Conservation (phyloP, 2,797 vertebrate species). For the Limosa lapponica region DNA sequence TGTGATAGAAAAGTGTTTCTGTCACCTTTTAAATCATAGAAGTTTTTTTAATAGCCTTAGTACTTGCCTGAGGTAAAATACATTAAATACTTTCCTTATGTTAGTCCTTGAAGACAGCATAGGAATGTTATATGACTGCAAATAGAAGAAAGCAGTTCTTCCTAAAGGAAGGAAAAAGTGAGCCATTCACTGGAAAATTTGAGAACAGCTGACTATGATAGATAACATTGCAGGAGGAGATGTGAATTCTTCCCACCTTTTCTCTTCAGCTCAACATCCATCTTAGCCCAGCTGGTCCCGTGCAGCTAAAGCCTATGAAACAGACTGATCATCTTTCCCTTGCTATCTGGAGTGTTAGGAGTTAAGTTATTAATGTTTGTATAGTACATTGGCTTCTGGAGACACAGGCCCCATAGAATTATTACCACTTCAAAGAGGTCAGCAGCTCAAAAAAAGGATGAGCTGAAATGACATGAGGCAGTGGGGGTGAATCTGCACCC, state of each 20-base stretch:
- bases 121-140: background rate
- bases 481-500: background rate
- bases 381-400: background rate
- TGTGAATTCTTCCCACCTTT: background rate
- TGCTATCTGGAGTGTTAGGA: background rate
- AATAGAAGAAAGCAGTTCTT: background rate
- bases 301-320: background rate
- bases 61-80: background rate
- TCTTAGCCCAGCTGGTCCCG: background rate
- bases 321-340: background rate
- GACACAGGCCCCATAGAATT: background rate
- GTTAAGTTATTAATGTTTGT: background rate
- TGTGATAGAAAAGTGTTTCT: background rate
- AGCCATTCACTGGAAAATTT: slow-evolving; percentile 15
- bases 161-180: slow-evolving; percentile 8
- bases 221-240: background rate
- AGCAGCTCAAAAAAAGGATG: background rate
- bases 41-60: background rate
- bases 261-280: background rate
- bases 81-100: background rate
- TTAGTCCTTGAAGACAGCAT: background rate
- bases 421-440: slow-evolving; percentile 5
- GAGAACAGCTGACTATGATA: background rate
- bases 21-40: slow-evolving; percentile 10
- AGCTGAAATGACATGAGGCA: background rate